Conservation (phyloP, 2,113 vertebrate genomes). For the Ochotona princeps region DNA sequence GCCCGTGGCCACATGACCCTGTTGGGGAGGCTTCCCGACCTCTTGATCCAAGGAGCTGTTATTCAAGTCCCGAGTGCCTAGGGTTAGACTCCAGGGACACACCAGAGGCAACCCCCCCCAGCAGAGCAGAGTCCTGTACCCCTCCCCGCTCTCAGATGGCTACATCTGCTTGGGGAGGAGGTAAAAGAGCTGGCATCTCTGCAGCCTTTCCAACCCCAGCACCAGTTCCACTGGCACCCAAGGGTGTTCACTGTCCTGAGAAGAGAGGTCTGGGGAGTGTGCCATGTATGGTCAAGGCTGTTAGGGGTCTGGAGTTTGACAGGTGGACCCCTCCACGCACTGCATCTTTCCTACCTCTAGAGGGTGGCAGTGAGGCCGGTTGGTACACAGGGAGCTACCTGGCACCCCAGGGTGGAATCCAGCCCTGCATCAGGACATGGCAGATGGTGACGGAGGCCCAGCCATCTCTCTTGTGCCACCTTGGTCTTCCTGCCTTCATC, state of each 20-base stretch:
- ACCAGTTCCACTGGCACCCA: background rate
- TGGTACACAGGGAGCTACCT: background rate
- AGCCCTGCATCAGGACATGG: background rate
- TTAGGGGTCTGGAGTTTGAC: too few species aligned
- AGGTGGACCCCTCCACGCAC: too few species aligned
- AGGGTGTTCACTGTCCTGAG: background rate
- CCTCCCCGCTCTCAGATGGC: background rate
- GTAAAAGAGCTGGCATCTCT: too few species aligned
- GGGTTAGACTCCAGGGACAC: background rate
- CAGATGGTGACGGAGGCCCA: background rate
- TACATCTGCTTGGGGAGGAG: background rate
- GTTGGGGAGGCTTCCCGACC: background rate
- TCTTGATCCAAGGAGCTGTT: background rate
- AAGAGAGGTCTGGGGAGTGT: background rate
- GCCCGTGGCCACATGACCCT: constrained; percentile 33
- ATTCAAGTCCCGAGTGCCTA: constrained; percentile 32
- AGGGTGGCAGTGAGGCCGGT: background rate
- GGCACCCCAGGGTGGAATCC: background rate
- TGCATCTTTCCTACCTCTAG: background rate
- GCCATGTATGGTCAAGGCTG: background rate
- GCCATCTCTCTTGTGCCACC: background rate
- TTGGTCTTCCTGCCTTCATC: background rate
- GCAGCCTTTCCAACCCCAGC: background rate
- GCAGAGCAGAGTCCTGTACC: background rate
- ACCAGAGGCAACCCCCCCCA: background rate